Evolutionary conservation across 2,113 vertebrate species (phyloP).

Genomic region (Ceratotherium simum): DNA sequence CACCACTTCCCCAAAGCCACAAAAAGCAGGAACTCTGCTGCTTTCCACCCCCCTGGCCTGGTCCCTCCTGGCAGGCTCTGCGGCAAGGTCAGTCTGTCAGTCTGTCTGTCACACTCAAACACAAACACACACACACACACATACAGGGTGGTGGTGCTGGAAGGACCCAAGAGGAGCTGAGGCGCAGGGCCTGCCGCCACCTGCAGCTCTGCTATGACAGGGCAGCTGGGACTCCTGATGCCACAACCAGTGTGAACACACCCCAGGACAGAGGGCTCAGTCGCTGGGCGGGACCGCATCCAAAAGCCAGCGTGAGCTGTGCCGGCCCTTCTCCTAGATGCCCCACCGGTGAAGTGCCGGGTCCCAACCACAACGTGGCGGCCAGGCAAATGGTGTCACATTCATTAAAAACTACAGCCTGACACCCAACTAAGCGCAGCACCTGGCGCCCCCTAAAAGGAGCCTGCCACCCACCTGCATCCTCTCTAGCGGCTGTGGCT

Average conservation of each 20-base stretch:
- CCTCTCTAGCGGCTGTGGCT: conserved; percentile 92
- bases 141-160: no score
- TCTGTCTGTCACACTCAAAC: no score
- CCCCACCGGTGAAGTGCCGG: fast-evolving
- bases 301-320: not conserved
- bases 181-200: fast-evolving
- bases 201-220: not conserved
- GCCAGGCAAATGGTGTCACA: fast-evolving
- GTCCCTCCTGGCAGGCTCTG: not conserved
- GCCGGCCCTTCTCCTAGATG: not conserved
- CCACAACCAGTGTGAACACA: not conserved
- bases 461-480: conserved; percentile 91
- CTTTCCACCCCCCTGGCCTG: fast-evolving
- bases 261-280: fast-evolving
- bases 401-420: fast-evolving
- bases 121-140: fast-evolving
- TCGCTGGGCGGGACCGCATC: no score
- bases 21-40: not conserved
- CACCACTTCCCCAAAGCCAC: not conserved
- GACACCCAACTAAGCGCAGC: not conserved
- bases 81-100: not conserved
- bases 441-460: fast-evolving
- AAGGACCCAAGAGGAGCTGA: not conserved
- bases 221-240: not conserved
- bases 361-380: not conserved